Conservation (phyloP, 2,888 invertebrate genomes). For the Diadegma fenestrale region DNA sequence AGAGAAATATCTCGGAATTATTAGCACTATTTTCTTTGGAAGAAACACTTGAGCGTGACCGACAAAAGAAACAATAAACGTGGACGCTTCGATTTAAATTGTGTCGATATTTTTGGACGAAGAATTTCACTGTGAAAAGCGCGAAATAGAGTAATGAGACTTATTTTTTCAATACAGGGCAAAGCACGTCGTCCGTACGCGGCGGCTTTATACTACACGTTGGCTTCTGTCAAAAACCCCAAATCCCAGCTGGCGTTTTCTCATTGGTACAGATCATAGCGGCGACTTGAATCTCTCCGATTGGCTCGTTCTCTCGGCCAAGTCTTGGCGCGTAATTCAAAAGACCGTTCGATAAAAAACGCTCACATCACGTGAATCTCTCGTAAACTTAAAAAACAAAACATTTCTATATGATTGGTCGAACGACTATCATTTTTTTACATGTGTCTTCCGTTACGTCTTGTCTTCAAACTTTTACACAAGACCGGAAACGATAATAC, state of each 20-base stretch:
- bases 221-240: constrained; percentile 81
- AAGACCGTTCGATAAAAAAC: neutral
- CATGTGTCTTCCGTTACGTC: neutral
- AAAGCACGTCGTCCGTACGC: constrained; percentile 69
- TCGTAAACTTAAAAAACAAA: neutral
- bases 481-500: too few relatives aligned
- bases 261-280: constrained; percentile 76
- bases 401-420: too few relatives aligned
- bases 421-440: neutral
- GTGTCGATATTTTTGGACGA: neutral
- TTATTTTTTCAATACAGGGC: constrained; percentile 60
- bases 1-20: constrained; percentile 15
- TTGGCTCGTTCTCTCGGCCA: constrained; percentile 42
- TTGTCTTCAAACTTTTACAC: too few relatives aligned
- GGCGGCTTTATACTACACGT: constrained; percentile 79
- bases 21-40: constrained; percentile 22
- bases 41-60: constrained; percentile 15
- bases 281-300: constrained; percentile 38
- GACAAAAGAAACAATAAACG: constrained; percentile 61
- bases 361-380: neutral
- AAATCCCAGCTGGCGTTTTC: constrained; percentile 81
- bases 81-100: constrained; percentile 1
- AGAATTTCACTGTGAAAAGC: constrained; percentile 29
- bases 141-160: constrained; percentile 59
- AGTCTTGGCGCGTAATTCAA: constrained; percentile 14